Base-by-base conservation (phyloP, 2,888 invertebrate genomes). In the Rhogogaster chlorosoma region DNA sequence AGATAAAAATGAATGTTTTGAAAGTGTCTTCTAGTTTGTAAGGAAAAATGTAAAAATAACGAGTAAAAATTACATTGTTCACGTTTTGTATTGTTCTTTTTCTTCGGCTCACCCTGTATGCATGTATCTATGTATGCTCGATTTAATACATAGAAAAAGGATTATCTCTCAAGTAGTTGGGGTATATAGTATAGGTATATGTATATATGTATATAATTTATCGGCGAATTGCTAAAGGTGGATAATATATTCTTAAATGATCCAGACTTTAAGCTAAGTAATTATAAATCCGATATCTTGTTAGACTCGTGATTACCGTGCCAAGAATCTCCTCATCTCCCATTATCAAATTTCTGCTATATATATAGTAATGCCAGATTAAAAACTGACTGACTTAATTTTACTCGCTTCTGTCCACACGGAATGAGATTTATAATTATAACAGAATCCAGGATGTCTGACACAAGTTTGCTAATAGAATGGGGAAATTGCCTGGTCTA, bases 181-280 rank as follows among this genome's bases (percentile, higher is more conserved):
- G 57, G 6, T 67, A 67, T 26, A 26, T 26, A 29, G 10, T 22
- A 61, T 61, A 29, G 2, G 2, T 67, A 10, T 29, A 18, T 67
- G 12, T 67, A 32, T 67, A 32, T 67, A 29, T 61, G 12, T 61
- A 22, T 61, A 67, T 67, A 67, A 67, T 67, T 67, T 67, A 67
- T 67, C 67, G 67, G 67, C 67, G 67, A 67, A 67, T 67, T 67
- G 67, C 67, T 67, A 67, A 32, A 32, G 32, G 18, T 32, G 32
- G 67, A 67, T n/a, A 7, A 61, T 67, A 64, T 32, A 67, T 32
- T 67, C 67, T 32, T 67, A 10, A 32, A 67, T 18, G 29, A 67
- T 67, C 32, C 67, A 67, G 67, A 67, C 67, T 32, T 22, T 22
- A 26, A 61, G 61, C 61, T 61, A 26, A 26, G 61, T 61, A 26